Conservation (phyloP, 2,113 vertebrate species). For the Sterrhoptilus dennistouni region DNA sequence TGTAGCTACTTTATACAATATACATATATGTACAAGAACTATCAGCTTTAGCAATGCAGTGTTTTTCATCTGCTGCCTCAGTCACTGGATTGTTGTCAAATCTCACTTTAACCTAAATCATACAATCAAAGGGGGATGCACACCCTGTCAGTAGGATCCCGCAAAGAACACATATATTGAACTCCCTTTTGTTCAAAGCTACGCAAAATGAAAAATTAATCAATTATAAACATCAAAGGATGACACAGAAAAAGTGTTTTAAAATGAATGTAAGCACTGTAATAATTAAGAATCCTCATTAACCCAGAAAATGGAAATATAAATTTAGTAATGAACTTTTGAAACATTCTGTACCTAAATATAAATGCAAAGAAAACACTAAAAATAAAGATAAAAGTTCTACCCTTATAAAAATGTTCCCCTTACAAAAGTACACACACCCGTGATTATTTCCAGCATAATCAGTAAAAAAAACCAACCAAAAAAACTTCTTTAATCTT, state of each 20-base stretch:
- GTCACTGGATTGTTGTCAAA: background rate
- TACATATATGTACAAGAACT: background rate
- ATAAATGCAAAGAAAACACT: background rate
- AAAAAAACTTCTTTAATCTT: background rate
- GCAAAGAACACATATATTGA: background rate
- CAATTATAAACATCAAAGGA: slow-evolving; percentile 60
- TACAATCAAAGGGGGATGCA: background rate
- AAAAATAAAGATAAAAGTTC: background rate
- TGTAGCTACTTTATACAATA: background rate
- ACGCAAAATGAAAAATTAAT: slow-evolving; percentile 61
- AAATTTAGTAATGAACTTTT: slow-evolving; percentile 7
- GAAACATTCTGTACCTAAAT: background rate
- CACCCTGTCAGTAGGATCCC: background rate
- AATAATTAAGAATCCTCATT: slow-evolving; percentile 27
- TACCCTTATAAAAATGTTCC: background rate
- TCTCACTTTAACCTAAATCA: background rate
- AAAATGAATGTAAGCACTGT: slow-evolving; percentile 11
- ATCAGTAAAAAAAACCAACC: background rate
- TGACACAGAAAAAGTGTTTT: slow-evolving; percentile 20
- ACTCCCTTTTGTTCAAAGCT: slow-evolving; percentile 53
- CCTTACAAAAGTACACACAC: background rate
- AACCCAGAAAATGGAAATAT: background rate
- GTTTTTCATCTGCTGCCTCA: background rate
- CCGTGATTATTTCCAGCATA: background rate
- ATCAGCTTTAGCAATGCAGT: background rate